phyloP scores from a whole-genome alignment of 2,797 vertebrate genomes.

The Amblyopsis hoosieri region DNA sequence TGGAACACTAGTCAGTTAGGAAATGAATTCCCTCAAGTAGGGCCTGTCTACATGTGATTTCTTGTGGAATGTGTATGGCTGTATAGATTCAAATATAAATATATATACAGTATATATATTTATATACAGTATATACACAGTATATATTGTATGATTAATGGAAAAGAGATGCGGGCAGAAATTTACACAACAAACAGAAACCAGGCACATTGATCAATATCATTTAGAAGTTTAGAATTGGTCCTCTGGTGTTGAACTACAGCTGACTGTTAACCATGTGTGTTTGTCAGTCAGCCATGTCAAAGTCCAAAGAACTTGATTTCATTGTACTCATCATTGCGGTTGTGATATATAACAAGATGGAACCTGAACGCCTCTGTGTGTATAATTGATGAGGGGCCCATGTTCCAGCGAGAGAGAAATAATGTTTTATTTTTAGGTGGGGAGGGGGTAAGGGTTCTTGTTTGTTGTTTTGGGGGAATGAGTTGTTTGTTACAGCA shows the following conservation, averaged over 20 bases:
- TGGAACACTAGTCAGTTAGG: slow-evolving; percentile 76
- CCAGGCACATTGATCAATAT: slow-evolving; percentile 68
- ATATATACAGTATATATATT: slow-evolving; percentile 60
- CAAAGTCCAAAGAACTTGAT: slow-evolving; percentile 83
- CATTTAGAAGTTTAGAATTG: slow-evolving; percentile 71
- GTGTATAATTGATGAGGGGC: slow-evolving; percentile 75
- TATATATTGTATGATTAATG: slow-evolving; percentile 67
- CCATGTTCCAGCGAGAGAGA: slow-evolving; percentile 72
- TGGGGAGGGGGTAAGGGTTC: slow-evolving; percentile 52
- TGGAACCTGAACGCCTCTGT: slow-evolving; percentile 78
- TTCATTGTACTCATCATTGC: slow-evolving; percentile 76
- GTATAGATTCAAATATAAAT: slow-evolving; percentile 75
- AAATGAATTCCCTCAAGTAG: slow-evolving; percentile 68
- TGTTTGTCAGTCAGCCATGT: slow-evolving; percentile 80
- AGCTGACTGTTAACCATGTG: slow-evolving; percentile 82
- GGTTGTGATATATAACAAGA: slow-evolving; percentile 67
- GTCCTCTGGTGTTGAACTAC: slow-evolving; percentile 73
- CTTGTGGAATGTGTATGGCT: slow-evolving; percentile 82
- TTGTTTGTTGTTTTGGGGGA: slow-evolving; percentile 78
- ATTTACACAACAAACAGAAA: slow-evolving; percentile 64
- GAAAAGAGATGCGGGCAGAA: slow-evolving; percentile 67
- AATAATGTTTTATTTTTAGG: slow-evolving; percentile 62
- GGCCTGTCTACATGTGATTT: slow-evolving; percentile 83
- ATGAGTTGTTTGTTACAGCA: slow-evolving; percentile 77
- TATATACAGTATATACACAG: slow-evolving; percentile 33